Evolutionary conservation across 1,140 invertebrate genomes (phyloP), one percentile per base, ranked within the genome.

Genomic region (Drosophila bocki): DNA sequence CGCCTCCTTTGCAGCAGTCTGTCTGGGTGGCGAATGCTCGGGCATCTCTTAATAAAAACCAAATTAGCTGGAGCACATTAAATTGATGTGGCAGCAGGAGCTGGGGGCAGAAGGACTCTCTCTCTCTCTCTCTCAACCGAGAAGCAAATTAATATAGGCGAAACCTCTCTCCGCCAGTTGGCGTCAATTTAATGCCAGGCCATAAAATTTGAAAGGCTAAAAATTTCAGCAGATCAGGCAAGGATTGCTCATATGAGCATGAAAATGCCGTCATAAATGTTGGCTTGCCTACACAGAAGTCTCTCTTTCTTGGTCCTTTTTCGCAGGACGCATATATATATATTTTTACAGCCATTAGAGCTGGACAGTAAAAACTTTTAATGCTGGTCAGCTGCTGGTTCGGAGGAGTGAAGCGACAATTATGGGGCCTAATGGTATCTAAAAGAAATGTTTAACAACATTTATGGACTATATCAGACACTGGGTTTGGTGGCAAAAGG

Each of bases 51-150:
- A 90, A 90, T 88, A 88, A 88, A 88, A 88, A 84, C 51, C 60
- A 90, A 88, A 88, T 88, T 90, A 84, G 85, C 85, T 75, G 58
- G 61, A 75, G 80, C 80, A 75, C 85, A 90, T 88, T 81, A 90
- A 88, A 61, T 68, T 86, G 67, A 82, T 87, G 80, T 78, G 59
- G 62, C 70, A 74, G 59, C 47, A 56, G 44, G 45, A 59, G 65
- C 17, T 33, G 58, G n/a, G 8, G 11, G 45, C 51, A 17, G n/a
- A 47, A 64, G 51, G n/a, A 75, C 41, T n/a, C 62, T n/a, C 29
- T 39, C 45, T 29, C 45, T 19, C 13, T 29, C 5, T 3, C 3
- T 1, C 22, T 19, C 19, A 19, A 19, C n/a, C 47, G 15, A 17
- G 17, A 7, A 17, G 47, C 17, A 65, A 81, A 77, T 82, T 74